Base-by-base conservation (phyloP, 2,888 invertebrate genomes). In the Stenurella melanura region DNA sequence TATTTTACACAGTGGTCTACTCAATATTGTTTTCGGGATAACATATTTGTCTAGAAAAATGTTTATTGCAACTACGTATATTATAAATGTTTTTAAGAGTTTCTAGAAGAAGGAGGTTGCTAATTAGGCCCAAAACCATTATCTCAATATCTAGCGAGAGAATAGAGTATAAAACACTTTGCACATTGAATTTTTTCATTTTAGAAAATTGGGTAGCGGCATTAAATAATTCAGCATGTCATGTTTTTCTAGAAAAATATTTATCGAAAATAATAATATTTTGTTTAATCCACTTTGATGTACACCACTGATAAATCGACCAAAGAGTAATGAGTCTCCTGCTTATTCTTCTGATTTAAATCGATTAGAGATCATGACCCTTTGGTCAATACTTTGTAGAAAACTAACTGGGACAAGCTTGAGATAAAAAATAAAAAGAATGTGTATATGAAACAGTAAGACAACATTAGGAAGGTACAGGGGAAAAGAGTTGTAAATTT, bases 361-460 rank as follows among this genome's bases (percentile, higher is more conserved):
- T 17, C 9, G 7, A 9, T 38, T 50, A 9, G 54, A 38, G 19
- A 34, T 72, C 72, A 72, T 63, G 10, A 72, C 72, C 50, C 72
- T 1, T 63, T 72, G 72, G 72, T 63, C 72, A 72, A 72, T 72
- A 72, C 30, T 58, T 50, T 50, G 12, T 5, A 70, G 30, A 57
- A 70, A 10, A 69, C 19, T 69, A 57, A 21, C 19, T 21, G 21
- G 19, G 50, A 50, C 11, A 4, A 19, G 67, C 54, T 54, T 61
- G 50, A 26, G 58, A 38, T 34, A 64, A 66, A 56, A 64, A 30
- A 56, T 73, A 10, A 57, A 71, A 70, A 70, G 19, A 70, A 58
- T 19, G 15, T 67, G 17, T 67, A 26, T 3, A 50, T 34, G 38
- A 42, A 38, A 66, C 19, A 38, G 38, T 11, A 11, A 11, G 2